Evolutionary conservation across 2,888 invertebrate species (phyloP), one percentile per base, ranked within the genome.

Genomic region (Caenorhabditis japonica): DNA sequence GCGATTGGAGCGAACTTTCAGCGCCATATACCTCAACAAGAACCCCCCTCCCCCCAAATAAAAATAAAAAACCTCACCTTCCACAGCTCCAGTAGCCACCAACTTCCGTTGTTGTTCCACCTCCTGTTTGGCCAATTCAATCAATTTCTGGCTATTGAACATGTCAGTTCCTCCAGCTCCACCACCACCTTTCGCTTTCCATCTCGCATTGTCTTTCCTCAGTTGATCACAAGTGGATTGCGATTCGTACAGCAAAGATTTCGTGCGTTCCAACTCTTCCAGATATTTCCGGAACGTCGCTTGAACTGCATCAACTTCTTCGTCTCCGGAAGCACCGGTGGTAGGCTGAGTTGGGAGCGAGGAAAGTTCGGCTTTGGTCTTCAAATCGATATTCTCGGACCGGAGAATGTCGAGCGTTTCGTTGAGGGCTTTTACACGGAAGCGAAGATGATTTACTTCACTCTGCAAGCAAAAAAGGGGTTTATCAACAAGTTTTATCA

Each of bases 381-480:
- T 87, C 7, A 97, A 89, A 81, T 93, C 92, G 4, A 93, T 92
- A 88, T 95, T 95, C 87, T 92, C 91, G 0, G 92, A 91, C 0
- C 93, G 94, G 46, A 97, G 89, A 59, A 92, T 91, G 81, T 95
- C 94, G 21, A 95, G 92, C 0, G 96, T 95, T 85, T 95, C 94
- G 87, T 95, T 95, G 91, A 97, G 92, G 2, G 95, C 94, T 90
- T 97, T 97, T 1, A 97, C 92, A 55, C 97, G 90, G 12, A 93
- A 93, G 44, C 94, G 90, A 34, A 97, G 90, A 76, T 94, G 93
- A 85, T 93, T 93, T 75, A 94, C 92, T 88, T 97, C 97, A 53
- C 92, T 92, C 82, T 93, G 90, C 91, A 97, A 93, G n/a, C n/a
- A n/a, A 23, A 33, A n/a, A 13, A 4, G 12, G 4, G 4, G 25